Conservation (phyloP, 2,113 vertebrate genomes). For the Lynx canadensis region DNA sequence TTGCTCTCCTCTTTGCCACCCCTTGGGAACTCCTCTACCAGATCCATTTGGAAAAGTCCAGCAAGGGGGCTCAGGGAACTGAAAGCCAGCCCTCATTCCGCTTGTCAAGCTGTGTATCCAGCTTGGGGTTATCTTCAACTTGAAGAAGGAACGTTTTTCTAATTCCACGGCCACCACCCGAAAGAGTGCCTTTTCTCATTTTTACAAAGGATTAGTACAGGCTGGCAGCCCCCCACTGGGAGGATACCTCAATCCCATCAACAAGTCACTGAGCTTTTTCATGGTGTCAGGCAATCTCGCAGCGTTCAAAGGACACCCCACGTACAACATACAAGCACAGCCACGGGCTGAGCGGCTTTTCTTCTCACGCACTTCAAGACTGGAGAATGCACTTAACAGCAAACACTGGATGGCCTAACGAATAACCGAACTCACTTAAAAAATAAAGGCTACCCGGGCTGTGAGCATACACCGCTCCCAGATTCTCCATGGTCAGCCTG, state of each 20-base stretch:
- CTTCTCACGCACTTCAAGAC: not conserved
- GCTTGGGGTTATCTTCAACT: not conserved
- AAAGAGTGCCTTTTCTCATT: not conserved
- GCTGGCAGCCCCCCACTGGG: not conserved
- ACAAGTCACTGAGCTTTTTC: not conserved
- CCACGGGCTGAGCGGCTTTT: not conserved
- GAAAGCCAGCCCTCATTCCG: not conserved
- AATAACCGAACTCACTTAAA: not conserved
- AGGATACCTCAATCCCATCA: not conserved
- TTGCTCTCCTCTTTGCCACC: too few species aligned
- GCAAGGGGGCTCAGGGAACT: not conserved
- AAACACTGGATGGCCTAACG: not conserved
- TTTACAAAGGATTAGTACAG: not conserved
- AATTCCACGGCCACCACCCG: not conserved
- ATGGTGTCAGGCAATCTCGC: not conserved
- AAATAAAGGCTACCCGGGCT: not conserved
- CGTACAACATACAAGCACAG: not conserved
- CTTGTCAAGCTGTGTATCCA: not conserved
- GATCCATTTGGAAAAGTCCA: not conserved
- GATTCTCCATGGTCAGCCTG: not conserved
- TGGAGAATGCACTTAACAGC: not conserved
- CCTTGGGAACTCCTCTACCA: not conserved
- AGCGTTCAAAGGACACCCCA: not conserved
- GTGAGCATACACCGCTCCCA: not conserved
- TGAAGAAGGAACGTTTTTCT: not conserved